A percentile compares a stretch with the other conserved stretches of the same genome.
These are phyloP conservation scores for Piliocolobus tephrosceles DNA, from an alignment of 2,113 vertebrate species.

Conservation along the genomic window DNA sequence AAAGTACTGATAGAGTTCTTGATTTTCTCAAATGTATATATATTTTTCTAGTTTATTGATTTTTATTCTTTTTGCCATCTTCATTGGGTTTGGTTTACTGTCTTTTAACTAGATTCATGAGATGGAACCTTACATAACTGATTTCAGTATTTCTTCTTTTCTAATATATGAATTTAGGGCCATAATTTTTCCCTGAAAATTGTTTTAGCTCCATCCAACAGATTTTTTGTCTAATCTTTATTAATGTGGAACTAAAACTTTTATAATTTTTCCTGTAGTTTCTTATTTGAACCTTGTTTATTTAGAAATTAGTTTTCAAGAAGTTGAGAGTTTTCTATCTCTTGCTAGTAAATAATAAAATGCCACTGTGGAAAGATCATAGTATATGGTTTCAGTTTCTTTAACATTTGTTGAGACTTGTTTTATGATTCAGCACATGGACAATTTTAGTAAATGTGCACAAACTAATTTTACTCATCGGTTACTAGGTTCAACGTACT, in stretches of 20 bases:
- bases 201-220: neutral
- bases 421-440: neutral
- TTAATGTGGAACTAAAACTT: neutral
- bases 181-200: neutral
- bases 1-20: neutral
- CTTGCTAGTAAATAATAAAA: neutral
- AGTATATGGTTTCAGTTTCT: neutral
- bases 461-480: neutral
- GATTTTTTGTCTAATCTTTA: neutral
- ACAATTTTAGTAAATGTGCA: neutral
- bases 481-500: neutral
- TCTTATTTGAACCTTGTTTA: neutral
- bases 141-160: neutral
- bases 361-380: neutral
- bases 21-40: neutral
- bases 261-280: neutral
- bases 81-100: neutral
- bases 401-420: neutral
- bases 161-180: neutral
- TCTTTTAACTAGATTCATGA: neutral
- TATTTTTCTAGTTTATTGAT: neutral
- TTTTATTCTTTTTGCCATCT: neutral
- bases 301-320: neutral
- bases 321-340: neutral
- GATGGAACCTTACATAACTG: neutral